A percentile compares a stretch with the other conserved stretches of the same genome.
These are phyloP conservation scores for Laothoe populi DNA, from an alignment of 2,888 invertebrate genomes.

Conservation along the genomic window DNA sequence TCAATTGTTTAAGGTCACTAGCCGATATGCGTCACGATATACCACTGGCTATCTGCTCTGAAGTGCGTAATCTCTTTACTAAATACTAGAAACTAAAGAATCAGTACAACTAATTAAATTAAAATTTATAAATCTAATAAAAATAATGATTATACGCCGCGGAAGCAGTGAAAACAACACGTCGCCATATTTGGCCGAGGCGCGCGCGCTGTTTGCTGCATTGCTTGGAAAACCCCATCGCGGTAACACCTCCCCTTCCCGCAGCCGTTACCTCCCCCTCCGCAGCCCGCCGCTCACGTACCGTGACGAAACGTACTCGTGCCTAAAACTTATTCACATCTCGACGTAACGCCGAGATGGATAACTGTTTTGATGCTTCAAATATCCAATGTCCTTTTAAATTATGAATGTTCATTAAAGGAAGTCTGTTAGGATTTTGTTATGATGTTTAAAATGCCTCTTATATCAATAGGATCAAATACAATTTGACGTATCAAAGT, in stretches of 20 bases:
- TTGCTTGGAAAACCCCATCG: conserved; percentile 81
- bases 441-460: too few species aligned
- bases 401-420: background rate
- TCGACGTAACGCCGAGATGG: background rate
- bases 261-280: conserved; percentile 38
- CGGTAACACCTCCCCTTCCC: conserved; percentile 40
- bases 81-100: too few species aligned
- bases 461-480: too few species aligned
- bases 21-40: too few species aligned
- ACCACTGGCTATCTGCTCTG: too few species aligned
- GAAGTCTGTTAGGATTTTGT: background rate
- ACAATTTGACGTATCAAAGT: too few species aligned
- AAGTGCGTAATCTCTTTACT: too few species aligned
- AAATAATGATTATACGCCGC: conserved; percentile 29
- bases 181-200: conserved; percentile 66
- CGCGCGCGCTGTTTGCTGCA: conserved; percentile 63
- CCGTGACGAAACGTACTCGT: conserved; percentile 27
- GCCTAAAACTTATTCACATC: background rate
- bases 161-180: conserved; percentile 63
- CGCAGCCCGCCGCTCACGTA: conserved; percentile 34
- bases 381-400: background rate
- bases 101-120: too few species aligned
- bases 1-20: background rate
- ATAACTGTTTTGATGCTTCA: background rate
- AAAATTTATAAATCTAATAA: too few species aligned